Conservation (phyloP, 2,113 vertebrate genomes). For the Onychostruthus taczanowskii region DNA sequence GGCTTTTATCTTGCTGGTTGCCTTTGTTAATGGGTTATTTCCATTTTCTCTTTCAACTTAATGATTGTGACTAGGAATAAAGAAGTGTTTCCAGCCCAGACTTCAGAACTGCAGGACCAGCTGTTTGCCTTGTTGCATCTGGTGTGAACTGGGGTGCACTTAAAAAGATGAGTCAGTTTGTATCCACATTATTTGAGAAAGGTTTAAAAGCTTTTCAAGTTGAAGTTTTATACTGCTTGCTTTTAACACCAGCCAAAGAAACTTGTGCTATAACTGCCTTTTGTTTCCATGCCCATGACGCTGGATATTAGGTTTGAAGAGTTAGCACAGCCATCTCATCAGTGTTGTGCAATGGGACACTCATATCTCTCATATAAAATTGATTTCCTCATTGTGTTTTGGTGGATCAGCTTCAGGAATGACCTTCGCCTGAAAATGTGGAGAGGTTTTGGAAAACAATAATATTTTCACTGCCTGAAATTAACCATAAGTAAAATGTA, state of each 20-base stretch:
- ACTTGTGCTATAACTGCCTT: not conserved
- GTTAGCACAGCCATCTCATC: not conserved
- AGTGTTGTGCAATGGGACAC: not conserved
- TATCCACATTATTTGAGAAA: not conserved
- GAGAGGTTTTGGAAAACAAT: not conserved
- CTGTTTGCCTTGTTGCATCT: not conserved
- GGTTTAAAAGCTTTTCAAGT: not conserved
- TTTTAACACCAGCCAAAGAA: not conserved
- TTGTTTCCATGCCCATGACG: not conserved
- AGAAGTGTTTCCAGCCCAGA: not conserved
- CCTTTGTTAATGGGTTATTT: slow-evolving; percentile 12
- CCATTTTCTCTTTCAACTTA: slow-evolving; percentile 9
- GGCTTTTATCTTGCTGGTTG: slow-evolving; percentile 2
- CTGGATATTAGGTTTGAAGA: not conserved
- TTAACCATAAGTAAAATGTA: not conserved
- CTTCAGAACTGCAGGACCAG: not conserved
- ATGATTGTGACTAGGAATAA: not conserved
- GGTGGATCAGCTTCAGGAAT: not conserved
- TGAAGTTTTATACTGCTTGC: not conserved
- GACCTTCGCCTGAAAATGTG: not conserved
- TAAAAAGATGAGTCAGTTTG: not conserved
- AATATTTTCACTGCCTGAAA: not conserved
- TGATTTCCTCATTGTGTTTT: not conserved
- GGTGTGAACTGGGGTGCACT: not conserved
- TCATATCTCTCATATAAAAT: not conserved